Evolutionary conservation across 2,797 vertebrate species (phyloP), one percentile per base, ranked within the genome.

Genomic region (Scolopax bukidnonensis): DNA sequence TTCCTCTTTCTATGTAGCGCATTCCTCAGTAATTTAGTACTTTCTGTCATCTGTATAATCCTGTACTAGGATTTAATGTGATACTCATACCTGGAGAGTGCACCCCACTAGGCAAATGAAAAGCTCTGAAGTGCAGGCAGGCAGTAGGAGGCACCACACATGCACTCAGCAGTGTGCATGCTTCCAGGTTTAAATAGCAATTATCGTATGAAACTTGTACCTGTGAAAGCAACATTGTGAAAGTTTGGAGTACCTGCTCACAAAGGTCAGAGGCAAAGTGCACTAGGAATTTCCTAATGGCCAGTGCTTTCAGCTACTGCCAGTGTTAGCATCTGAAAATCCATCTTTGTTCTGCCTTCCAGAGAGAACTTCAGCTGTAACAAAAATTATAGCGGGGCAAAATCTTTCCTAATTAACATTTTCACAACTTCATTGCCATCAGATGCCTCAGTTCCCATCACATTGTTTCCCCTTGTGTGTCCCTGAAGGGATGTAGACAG

Each of bases 1-100:
- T 83, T 84, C 32, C 8, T 57, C 32, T 47, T 95, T 68, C 53
- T 75, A 14, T 0, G 0, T 23, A 75, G 40, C 6, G 8, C 47
- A 71, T 89, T 87, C 48, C 57, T 88, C 41, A 38, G 89, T 85
- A 89, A 93, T 83, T 94, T 75, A 86, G 79, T 65, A 47, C 24
- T 57, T 95, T 91, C 47, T 88, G 43, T 90, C 79, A 75, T 83
- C 63, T 67, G 21, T 67, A n/a, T 84, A 79, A 87, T 69, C 64
- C 84, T 70, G 24, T 67, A 13, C 50, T 50, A 70, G 59, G 64
- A 79, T 87, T 87, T 74, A 74, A 61, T 74, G 68, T 77, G 78
- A 47, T 94, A 63, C n/a, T 87, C 25, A 3, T 59, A 85, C 56
- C 71, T 70, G 54, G 75, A 84, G 56, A 76, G 40, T 18, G 84